Percentiles rank a stretch among this genome's conserved stretches.
Evolutionary conservation across 2,797 vertebrate species (phyloP).

Genomic region (Poeciliopsis turneri): DNA sequence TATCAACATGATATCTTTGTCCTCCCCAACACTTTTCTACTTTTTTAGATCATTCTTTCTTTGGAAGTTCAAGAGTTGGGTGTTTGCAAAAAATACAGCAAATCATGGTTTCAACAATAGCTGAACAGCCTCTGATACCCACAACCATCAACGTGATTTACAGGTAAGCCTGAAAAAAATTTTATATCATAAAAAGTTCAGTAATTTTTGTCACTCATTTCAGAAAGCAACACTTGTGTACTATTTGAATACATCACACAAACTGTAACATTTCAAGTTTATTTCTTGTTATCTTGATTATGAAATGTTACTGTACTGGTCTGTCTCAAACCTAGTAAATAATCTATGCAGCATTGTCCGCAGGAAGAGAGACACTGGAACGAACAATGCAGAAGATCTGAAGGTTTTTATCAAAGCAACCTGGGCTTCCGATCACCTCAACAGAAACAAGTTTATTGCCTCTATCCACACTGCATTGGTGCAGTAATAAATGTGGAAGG

Average conservation of each 20-base stretch:
- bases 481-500: neutral
- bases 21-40: neutral
- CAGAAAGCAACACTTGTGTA: neutral
- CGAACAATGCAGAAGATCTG: neutral
- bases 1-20: neutral
- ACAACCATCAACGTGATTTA: neutral
- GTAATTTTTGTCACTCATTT: neutral
- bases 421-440: neutral
- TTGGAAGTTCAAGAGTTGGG: neutral
- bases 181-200: neutral
- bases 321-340: neutral
- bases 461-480: neutral
- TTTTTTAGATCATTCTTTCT: neutral
- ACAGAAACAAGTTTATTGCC: neutral
- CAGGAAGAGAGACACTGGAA: neutral
- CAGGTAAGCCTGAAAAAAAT: neutral
- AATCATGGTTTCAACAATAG: neutral
- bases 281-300: neutral
- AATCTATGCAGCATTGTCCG: neutral
- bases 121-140: neutral
- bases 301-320: neutral
- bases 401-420: neutral
- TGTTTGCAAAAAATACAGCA: neutral
- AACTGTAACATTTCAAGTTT: neutral
- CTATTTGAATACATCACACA: neutral